phyloP scores from a whole-genome alignment of 2,888 invertebrate genomes.

The Prosopocoilus inquinatus region DNA sequence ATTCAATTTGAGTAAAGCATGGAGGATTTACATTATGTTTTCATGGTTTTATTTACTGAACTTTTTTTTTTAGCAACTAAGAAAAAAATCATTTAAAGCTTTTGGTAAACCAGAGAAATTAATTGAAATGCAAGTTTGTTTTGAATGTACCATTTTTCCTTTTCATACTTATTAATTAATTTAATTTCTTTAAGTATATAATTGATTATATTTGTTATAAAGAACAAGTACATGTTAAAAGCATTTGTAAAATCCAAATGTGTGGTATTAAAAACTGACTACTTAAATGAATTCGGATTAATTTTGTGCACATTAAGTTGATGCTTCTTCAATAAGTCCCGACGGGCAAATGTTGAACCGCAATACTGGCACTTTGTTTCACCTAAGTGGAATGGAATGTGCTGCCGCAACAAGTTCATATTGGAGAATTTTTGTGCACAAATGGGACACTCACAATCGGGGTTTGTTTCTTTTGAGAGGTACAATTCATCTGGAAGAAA shows the following conservation, averaged over 20 bases:
- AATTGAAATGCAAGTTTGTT: no score
- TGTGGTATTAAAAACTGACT: no score
- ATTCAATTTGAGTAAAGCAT: neutral
- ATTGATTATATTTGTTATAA: no score
- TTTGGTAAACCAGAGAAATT: no score
- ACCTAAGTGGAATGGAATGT: constrained; percentile 54
- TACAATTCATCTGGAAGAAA: constrained; percentile 9
- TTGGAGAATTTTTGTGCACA: constrained; percentile 16
- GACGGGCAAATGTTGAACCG: constrained; percentile 52
- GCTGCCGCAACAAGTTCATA: constrained; percentile 46
- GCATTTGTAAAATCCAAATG: no score
- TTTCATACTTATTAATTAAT: no score
- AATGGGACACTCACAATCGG: constrained; percentile 18
- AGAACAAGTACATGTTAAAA: no score
- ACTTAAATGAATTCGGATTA: neutral
- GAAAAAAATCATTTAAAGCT: no score
- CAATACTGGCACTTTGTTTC: constrained; percentile 53
- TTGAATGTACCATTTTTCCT: no score
- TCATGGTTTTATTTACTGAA: neutral
- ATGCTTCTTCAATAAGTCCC: constrained; percentile 38
- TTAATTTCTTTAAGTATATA: no score
- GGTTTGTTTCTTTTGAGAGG: constrained; percentile 16
- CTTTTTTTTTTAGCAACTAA: no score
- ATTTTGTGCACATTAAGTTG: constrained; percentile 28
- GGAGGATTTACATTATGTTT: neutral